These are phyloP conservation scores for Lerema accius DNA, from an alignment of 1,140 invertebrate species.

Conservation along the genomic window DNA sequence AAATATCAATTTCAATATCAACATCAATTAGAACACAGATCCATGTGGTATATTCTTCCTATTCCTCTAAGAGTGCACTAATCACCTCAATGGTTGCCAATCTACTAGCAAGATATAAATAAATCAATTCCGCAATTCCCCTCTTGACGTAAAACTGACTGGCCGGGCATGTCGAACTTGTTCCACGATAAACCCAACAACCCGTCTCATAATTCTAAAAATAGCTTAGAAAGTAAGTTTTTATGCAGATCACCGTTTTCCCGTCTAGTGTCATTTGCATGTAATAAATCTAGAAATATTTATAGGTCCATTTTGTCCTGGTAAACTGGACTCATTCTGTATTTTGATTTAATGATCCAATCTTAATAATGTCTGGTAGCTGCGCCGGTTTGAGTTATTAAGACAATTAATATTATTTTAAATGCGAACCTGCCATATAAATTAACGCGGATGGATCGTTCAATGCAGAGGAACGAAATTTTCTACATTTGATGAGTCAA, in stretches of 20 bases:
- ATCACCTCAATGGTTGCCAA: not conserved
- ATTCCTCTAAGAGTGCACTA: too few species aligned
- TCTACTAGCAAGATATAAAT: not conserved
- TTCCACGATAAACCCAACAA: slow-evolving; percentile 15
- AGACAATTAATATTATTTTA: slow-evolving; percentile 9
- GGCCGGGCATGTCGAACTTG: slow-evolving; percentile 3
- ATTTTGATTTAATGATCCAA: slow-evolving; percentile 20
- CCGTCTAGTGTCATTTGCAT: slow-evolving; percentile 19
- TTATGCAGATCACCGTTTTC: slow-evolving; percentile 29
- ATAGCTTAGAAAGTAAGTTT: slow-evolving; percentile 30
- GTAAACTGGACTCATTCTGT: slow-evolving; percentile 17
- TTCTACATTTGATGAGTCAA: too few species aligned
- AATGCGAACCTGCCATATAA: too few species aligned
- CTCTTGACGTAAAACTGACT: slow-evolving; percentile 3
- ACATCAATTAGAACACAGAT: too few species aligned
- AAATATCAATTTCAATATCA: too few species aligned
- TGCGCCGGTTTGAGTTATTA: slow-evolving; percentile 12
- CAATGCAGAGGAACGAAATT: too few species aligned
- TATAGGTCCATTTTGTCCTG: slow-evolving; percentile 19
- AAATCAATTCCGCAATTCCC: slow-evolving; percentile 6
- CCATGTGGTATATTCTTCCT: too few species aligned
- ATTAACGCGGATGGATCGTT: too few species aligned
- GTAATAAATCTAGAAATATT: slow-evolving; percentile 33
- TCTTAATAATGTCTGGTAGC: slow-evolving; percentile 12
- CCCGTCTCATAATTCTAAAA: slow-evolving; percentile 29